Conservation (phyloP, 1,140 invertebrate species). For the Calycopis cecrops region DNA sequence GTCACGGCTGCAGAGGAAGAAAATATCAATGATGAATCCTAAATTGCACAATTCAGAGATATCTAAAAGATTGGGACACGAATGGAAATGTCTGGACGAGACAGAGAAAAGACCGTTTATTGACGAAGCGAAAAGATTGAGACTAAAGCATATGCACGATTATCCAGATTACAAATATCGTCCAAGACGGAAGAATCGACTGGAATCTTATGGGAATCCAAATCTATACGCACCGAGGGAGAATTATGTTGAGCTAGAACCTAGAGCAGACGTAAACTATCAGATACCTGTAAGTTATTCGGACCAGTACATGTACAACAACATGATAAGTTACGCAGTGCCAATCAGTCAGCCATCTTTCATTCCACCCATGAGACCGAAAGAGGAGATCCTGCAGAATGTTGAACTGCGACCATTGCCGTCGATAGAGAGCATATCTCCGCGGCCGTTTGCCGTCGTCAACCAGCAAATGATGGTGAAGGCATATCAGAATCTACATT, state of each 20-base stretch:
- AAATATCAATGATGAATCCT: conserved; percentile 88
- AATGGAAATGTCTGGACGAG: conserved; percentile 83
- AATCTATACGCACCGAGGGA: conserved; percentile 45
- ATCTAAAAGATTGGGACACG: conserved; percentile 80
- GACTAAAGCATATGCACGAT: conserved; percentile 85
- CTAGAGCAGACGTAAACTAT: conserved; percentile 41
- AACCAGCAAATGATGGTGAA: conserved; percentile 74
- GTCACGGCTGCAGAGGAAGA: conserved; percentile 80
- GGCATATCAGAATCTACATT: conserved; percentile 68
- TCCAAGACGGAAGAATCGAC: conserved; percentile 81
- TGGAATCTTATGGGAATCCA: conserved; percentile 45
- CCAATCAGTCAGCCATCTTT: conserved; percentile 60
- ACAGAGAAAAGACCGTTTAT: conserved; percentile 86
- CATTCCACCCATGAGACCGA: conserved; percentile 47
- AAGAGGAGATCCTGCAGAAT: conserved; percentile 48
- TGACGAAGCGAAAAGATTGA: conserved; percentile 85
- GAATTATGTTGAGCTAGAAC: conserved; percentile 51
- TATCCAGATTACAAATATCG: conserved; percentile 85
- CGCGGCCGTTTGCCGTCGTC: conserved; percentile 61
- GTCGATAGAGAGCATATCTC: conserved; percentile 65
- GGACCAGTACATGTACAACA: conserved; percentile 60
- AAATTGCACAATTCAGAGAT: conserved; percentile 88
- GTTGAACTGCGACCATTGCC: conserved; percentile 57
- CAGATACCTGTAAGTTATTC: conserved; percentile 50
- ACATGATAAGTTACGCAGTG: conserved; percentile 60